Evolutionary conservation across 2,797 vertebrate species (phyloP).

Genomic region (Otolemur crassicaudatus): DNA sequence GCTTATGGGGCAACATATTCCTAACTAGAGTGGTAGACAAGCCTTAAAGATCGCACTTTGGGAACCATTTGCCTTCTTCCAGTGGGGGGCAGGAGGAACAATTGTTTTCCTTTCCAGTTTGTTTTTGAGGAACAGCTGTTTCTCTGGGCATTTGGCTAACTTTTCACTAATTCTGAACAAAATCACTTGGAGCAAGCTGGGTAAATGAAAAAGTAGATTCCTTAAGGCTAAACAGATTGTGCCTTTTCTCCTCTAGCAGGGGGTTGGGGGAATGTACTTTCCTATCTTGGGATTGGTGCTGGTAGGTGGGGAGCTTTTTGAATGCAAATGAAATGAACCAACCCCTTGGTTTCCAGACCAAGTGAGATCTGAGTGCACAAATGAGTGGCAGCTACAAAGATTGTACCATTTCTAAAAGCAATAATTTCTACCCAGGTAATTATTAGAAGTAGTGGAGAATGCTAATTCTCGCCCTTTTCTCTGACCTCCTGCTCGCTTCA

Average conservation of each 20-base stretch:
- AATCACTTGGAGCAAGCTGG: conserved; percentile 48
- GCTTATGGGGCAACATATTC: neutral
- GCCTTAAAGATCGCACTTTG: conserved; percentile 8
- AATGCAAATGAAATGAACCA: conserved; percentile 6
- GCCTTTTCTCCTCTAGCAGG: conserved; percentile 26
- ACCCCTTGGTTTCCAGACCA: conserved; percentile 27
- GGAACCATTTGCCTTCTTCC: conserved; percentile 66
- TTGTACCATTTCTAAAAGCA: conserved; percentile 61
- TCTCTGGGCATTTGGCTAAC: conserved; percentile 71
- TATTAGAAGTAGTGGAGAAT: conserved; percentile 59
- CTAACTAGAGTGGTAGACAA: neutral
- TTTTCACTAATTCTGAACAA: conserved; percentile 66
- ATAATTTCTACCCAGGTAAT: conserved; percentile 66
- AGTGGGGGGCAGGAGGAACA: neutral
- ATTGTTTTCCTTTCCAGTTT: conserved; percentile 70
- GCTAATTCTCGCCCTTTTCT: conserved; percentile 57
- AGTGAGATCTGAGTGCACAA: conserved; percentile 44
- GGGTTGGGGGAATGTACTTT: neutral
- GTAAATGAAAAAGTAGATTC: conserved; percentile 50
- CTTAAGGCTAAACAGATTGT: conserved; percentile 57
- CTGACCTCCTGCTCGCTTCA: conserved; percentile 41
- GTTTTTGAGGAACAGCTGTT: conserved; percentile 73
- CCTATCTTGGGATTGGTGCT: neutral
- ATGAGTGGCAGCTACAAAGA: conserved; percentile 50
- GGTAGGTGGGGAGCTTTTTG: conserved; percentile 1